These are phyloP conservation scores for Rhinopithecus roxellana DNA, from an alignment of 2,113 vertebrate genomes.

Conservation along the genomic window DNA sequence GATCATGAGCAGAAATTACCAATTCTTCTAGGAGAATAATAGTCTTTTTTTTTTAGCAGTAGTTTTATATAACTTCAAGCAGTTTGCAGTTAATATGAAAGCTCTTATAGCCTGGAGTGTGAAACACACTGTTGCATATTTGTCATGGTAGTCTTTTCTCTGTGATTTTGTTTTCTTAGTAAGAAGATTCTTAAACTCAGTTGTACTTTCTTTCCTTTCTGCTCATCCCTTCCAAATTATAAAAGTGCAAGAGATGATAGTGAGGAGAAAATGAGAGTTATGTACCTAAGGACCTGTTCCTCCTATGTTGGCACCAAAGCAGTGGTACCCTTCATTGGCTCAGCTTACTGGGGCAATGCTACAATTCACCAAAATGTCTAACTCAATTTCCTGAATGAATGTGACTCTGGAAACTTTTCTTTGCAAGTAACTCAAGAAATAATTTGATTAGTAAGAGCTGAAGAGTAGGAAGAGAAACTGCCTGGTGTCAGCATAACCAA, in stretches of 20 bases:
- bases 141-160: neutral
- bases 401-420: neutral
- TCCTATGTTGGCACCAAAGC: neutral
- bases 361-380: neutral
- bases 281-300: neutral
- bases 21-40: conserved; percentile 22
- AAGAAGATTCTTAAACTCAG: neutral
- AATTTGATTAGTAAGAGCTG: neutral
- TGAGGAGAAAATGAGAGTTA: neutral
- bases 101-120: neutral
- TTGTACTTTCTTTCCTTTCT: neutral
- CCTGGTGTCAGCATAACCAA: neutral
- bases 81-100: neutral
- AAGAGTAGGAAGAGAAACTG: neutral
- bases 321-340: neutral
- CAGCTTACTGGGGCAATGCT: neutral
- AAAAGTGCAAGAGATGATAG: neutral
- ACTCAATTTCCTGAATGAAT: neutral
- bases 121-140: neutral
- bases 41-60: neutral
- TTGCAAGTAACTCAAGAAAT: neutral
- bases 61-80: neutral
- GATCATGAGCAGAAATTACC: neutral
- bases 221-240: neutral
- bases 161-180: neutral